Conservation (phyloP, 1,140 invertebrate species). For the Chironomus striatipennis region DNA sequence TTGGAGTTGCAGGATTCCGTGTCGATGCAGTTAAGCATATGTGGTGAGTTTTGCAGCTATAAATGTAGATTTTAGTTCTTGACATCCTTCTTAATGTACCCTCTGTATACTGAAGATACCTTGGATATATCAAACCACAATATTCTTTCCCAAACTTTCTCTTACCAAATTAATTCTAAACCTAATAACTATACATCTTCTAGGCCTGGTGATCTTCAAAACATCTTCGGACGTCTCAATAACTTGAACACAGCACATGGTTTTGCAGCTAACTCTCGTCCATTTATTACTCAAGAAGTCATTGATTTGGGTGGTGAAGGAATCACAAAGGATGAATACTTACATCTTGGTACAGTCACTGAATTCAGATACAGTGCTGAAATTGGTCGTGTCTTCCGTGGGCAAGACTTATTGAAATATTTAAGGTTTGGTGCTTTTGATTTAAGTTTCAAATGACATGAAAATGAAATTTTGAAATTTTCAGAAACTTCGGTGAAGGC, state of each 20-base stretch:
- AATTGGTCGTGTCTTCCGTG: constrained; percentile 39
- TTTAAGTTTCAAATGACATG: too few species aligned
- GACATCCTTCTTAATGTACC: too few species aligned
- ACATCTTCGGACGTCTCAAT: constrained; percentile 45
- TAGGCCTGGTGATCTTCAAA: constrained; percentile 60
- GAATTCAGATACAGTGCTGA: constrained; percentile 53
- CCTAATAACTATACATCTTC: constrained; percentile 39
- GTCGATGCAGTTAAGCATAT: constrained; percentile 68
- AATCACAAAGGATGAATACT: constrained; percentile 51
- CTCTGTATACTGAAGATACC: too few species aligned
- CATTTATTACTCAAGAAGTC: constrained; percentile 71
- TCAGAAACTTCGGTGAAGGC: constrained; percentile 42
- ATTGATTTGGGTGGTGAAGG: constrained; percentile 66
- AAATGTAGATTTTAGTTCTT: background rate
- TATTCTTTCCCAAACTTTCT: too few species aligned
- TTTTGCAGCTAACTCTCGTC: constrained; percentile 46
- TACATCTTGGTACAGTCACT: constrained; percentile 54
- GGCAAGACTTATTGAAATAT: constrained; percentile 40
- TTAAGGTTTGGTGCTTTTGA: constrained; percentile 30
- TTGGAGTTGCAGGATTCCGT: constrained; percentile 73
- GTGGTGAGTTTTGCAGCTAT: constrained; percentile 43
- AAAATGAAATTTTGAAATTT: background rate
- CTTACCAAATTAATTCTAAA: too few species aligned
- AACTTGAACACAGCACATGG: constrained; percentile 51
- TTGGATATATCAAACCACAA: too few species aligned